phyloP scores from a whole-genome alignment of 2,888 invertebrate genomes.

The Dolichopus griseipennis region DNA sequence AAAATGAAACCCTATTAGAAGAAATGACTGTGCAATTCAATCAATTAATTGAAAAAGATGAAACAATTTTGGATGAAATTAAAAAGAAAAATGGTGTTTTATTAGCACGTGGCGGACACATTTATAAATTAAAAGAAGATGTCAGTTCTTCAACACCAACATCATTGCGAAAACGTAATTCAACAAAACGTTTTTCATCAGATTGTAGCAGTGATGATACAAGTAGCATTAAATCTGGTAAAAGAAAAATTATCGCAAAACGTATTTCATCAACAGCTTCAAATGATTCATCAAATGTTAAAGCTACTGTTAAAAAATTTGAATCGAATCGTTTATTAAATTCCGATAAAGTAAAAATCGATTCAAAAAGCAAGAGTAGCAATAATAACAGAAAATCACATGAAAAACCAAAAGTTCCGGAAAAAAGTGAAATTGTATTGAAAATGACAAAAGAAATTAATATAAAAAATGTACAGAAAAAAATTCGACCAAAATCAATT shows the following conservation, averaged over 20 bases:
- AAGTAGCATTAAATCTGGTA: slow-evolving; percentile 14
- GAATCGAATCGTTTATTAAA: slow-evolving; percentile 14
- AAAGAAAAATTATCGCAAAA: slow-evolving; percentile 26
- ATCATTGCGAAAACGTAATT: slow-evolving; percentile 13
- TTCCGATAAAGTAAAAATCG: background rate
- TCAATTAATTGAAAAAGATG: slow-evolving; percentile 48
- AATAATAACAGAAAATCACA: slow-evolving; percentile 31
- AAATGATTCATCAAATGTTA: slow-evolving; percentile 25
- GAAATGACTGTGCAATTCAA: slow-evolving; percentile 62
- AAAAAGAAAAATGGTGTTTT: slow-evolving; percentile 50
- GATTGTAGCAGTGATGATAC: slow-evolving; percentile 16
- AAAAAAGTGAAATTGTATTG: slow-evolving; percentile 34
- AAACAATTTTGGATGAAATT: slow-evolving; percentile 46
- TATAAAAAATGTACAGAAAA: slow-evolving; percentile 15
- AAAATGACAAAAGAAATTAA: slow-evolving; percentile 34
- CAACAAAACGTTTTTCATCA: slow-evolving; percentile 16
- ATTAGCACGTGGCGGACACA: slow-evolving; percentile 38
- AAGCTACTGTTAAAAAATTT: slow-evolving; percentile 20
- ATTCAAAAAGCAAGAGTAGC: slow-evolving; percentile 24
- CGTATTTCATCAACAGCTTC: slow-evolving; percentile 24
- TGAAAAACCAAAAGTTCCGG: slow-evolving; percentile 37
- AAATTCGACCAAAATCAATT: slow-evolving; percentile 8
- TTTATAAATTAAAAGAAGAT: slow-evolving; percentile 41
- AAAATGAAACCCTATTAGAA: slow-evolving; percentile 42
- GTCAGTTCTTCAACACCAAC: slow-evolving; percentile 12